phyloP scores from a whole-genome alignment of 2,113 vertebrate species.

The Myiagra hebetior region DNA sequence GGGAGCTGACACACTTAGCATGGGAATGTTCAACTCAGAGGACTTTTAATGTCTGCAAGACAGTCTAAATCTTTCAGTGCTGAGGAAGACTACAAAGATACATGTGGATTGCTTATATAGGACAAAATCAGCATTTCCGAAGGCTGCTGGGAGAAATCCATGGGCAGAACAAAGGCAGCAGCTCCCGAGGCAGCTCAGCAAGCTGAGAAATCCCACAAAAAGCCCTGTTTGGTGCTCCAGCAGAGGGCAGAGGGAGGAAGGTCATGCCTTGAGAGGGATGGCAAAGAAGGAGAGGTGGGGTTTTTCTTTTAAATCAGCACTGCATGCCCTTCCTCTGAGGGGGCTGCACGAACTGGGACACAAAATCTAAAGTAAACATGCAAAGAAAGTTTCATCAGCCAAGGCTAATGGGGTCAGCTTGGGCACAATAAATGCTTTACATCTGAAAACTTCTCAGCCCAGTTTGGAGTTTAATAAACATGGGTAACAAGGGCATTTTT shows the following conservation, averaged over 20 bases:
- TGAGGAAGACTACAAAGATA: not conserved
- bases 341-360: not conserved
- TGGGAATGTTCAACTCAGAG: not conserved
- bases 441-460: not conserved
- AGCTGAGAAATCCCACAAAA: not conserved
- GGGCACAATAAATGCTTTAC: not conserved
- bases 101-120: not conserved
- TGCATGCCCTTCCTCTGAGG: not conserved
- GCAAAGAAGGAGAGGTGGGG: not conserved
- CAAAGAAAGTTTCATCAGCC: not conserved
- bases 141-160: not conserved
- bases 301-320: not conserved
- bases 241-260: not conserved
- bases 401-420: not conserved
- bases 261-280: not conserved
- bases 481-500: not conserved
- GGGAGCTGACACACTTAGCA: not conserved
- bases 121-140: not conserved
- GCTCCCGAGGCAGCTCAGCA: not conserved
- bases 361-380: not conserved
- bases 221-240: rapidly evolving
- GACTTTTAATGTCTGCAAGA: not conserved
- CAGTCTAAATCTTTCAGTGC: not conserved
- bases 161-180: not conserved
- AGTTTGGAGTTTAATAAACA: not conserved